Conservation (phyloP, 2,888 invertebrate species). For the Tachina lurida region DNA sequence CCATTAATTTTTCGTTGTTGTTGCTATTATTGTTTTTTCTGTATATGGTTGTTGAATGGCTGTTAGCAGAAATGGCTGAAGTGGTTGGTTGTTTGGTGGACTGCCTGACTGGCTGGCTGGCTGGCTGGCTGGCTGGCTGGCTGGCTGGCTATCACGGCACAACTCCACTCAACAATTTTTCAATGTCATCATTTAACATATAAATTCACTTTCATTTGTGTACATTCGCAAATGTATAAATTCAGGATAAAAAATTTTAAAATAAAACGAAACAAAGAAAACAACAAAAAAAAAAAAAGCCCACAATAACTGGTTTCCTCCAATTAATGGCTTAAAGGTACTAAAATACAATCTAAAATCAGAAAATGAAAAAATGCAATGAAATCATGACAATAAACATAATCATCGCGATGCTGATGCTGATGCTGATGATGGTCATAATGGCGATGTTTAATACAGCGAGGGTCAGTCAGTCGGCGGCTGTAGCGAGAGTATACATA, state of each 20-base stretch:
- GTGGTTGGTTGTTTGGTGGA: background rate
- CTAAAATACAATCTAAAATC: conserved; percentile 61
- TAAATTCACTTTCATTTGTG: conserved; percentile 75
- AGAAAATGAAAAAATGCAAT: conserved; percentile 52
- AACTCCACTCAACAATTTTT: conserved; percentile 63
- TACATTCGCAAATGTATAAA: conserved; percentile 39
- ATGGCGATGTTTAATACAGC: conserved; percentile 38
- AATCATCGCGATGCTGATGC: conserved; percentile 39
- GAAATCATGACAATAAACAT: conserved; percentile 62
- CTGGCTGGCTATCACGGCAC: conserved; percentile 39
- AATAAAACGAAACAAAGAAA: conserved; percentile 24
- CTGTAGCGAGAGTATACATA: conserved; percentile 1
- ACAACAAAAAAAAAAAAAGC: conserved; percentile 52
- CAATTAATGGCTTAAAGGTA: conserved; percentile 70
- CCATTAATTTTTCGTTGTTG: conserved; percentile 51
- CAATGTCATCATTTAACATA: conserved; percentile 70
- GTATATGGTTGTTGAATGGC: conserved; percentile 11
- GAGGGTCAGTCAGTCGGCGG: conserved; percentile 51
- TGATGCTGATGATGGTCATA: conserved; percentile 40
- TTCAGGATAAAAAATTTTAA: conserved; percentile 14
- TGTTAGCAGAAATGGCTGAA: conserved; percentile 1
- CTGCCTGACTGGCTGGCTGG: conserved; percentile 17
- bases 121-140: background rate
- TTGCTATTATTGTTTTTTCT: background rate
- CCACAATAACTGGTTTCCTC: conserved; percentile 67